These are phyloP conservation scores for Callosobruchus maculatus DNA, from an alignment of 2,888 invertebrate genomes.

Conservation along the genomic window DNA sequence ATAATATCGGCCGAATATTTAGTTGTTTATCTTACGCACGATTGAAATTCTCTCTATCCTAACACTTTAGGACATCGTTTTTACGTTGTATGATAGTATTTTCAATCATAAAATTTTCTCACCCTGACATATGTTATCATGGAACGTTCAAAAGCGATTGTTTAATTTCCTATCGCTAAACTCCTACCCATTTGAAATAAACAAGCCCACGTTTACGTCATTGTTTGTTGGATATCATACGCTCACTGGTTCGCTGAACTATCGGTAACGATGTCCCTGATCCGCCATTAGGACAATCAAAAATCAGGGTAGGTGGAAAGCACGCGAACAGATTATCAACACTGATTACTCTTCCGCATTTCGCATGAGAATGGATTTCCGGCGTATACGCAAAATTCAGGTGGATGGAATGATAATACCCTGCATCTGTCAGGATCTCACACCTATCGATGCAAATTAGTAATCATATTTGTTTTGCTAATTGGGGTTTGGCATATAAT, in stretches of 20 bases:
- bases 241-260: neutral
- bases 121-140: no score
- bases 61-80: no score
- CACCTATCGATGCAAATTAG: constrained; percentile 27
- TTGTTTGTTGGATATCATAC: neutral
- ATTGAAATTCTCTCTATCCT: no score
- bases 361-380: neutral
- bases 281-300: neutral
- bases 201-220: neutral
- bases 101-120: no score
- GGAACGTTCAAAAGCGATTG: no score
- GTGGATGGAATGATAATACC: constrained; percentile 8
- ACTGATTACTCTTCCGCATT: neutral
- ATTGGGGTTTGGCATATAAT: constrained; percentile 15
- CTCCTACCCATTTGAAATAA: neutral
- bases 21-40: no score
- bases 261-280: neutral
- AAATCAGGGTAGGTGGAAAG: neutral
- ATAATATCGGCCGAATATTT: no score
- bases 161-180: no score
- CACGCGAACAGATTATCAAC: neutral
- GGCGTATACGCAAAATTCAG: neutral
- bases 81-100: no score
- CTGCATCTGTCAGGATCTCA: constrained; percentile 19
- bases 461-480: constrained; percentile 24